phyloP scores from a whole-genome alignment of 2,888 invertebrate species.

The Drosophila demipolita region DNA sequence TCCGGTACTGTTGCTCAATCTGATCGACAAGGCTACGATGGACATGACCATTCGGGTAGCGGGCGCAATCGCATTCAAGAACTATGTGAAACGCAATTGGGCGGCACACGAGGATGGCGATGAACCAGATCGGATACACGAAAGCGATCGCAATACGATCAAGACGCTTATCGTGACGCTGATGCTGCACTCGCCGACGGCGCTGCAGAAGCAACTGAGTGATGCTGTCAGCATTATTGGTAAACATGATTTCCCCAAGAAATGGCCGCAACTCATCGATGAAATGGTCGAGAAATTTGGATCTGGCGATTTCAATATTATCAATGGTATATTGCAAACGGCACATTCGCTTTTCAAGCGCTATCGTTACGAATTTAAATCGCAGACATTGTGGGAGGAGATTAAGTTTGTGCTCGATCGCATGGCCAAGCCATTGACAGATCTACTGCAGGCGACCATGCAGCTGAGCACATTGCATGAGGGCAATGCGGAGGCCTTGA shows the following conservation, averaged over 20 bases:
- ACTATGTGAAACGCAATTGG: constrained; percentile 98
- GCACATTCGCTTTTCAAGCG: constrained; percentile 98
- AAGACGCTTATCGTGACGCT: constrained; percentile 95
- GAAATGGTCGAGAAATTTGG: constrained; percentile 97
- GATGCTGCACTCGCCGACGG: constrained; percentile 96
- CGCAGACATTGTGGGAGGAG: constrained; percentile 97
- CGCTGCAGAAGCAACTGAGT: constrained; percentile 96
- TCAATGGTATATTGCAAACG: constrained; percentile 97
- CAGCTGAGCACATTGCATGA: constrained; percentile 91
- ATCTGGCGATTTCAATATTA: constrained; percentile 96
- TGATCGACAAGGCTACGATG: constrained; percentile 93
- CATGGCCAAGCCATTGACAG: constrained; percentile 97
- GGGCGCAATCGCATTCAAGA: constrained; percentile 98
- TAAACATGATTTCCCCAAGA: constrained; percentile 97
- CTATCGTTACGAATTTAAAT: constrained; percentile 98
- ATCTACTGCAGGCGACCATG: constrained; percentile 95
- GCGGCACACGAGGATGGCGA: constrained; percentile 89
- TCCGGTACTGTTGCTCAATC: constrained; percentile 92
- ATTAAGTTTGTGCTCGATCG: constrained; percentile 98
- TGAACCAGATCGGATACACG: constrained; percentile 91
- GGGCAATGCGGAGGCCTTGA: constrained; percentile 91
- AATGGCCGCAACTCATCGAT: constrained; percentile 97
- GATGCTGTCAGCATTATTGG: constrained; percentile 98
- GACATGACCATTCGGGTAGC: constrained; percentile 94
- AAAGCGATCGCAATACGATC: constrained; percentile 91